Conservation (phyloP, 2,888 invertebrate genomes). For the Spilosoma lubricipeda region DNA sequence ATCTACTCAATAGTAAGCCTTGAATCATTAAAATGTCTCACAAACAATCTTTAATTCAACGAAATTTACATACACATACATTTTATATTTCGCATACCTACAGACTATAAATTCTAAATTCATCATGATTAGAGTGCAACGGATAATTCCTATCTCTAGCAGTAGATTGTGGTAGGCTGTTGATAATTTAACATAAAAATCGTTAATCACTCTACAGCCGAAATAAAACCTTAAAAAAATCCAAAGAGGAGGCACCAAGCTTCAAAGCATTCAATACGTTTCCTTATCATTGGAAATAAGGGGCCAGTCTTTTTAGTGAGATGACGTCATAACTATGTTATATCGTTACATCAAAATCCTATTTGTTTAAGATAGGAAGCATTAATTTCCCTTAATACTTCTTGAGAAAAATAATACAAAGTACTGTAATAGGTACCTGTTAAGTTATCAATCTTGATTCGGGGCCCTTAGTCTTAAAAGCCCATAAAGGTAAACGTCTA, state of each 20-base stretch:
- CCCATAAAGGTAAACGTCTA: conserved; percentile 18
- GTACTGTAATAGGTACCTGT: neutral
- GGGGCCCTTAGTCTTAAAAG: conserved; percentile 17
- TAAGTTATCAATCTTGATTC: conserved; percentile 18
- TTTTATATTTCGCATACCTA: too few relatives aligned
- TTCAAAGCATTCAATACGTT: too few relatives aligned
- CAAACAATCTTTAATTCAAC: neutral
- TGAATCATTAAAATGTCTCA: neutral
- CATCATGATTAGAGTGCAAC: too few relatives aligned
- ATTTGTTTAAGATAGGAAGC: neutral
- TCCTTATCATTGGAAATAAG: neutral
- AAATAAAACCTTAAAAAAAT: too few relatives aligned
- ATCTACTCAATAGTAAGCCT: neutral
- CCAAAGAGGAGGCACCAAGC: too few relatives aligned
- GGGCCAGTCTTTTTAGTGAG: neutral
- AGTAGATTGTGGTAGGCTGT: too few relatives aligned
- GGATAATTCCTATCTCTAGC: too few relatives aligned
- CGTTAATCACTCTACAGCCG: too few relatives aligned
- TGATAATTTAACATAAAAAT: too few relatives aligned
- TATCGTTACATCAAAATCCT: neutral
- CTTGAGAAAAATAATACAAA: neutral
- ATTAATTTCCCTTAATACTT: neutral
- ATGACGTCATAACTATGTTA: too few relatives aligned
- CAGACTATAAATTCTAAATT: too few relatives aligned
- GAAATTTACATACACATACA: too few relatives aligned